Base-by-base conservation (phyloP, 2,113 vertebrate species). In the Tachuris rubrigastra region DNA sequence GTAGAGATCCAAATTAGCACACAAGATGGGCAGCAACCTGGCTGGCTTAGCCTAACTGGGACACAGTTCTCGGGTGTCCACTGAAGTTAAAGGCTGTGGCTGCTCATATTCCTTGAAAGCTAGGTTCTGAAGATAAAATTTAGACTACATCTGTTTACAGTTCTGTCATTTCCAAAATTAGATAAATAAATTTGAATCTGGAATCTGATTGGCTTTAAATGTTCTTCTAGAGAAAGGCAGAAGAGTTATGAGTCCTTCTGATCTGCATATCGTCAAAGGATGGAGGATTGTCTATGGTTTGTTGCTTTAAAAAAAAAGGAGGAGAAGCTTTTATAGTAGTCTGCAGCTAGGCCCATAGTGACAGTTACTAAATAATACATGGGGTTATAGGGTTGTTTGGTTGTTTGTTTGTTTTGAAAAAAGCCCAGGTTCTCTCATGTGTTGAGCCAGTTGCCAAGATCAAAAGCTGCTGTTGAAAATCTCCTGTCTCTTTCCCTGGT, bases 361-460 rank as follows among this genome's bases (percentile, higher is more conserved):
- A 89, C 53, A 85, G 79, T 91, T 85, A 50, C 65, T 96, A 66
- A 92, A 93, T 93, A 89, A 91, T 85, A n/a, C 30, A 85, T 88
- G 22, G 22, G 21, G 6, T 20, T 18, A 49, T 50, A 49, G 62
- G 67, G 37, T 14, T 82, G 79, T 89, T 60, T n/a, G 24, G 44
- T 59, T 66, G 3, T 25, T 74, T 4, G 22, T 10, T 27, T n/a
- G 66, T 53, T 79, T 53, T 14, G 8, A 12, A 72, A 84, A 81
- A 74, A 85, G 21, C 41, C 53, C 39, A 17, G 50, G 33, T 60
- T 39, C 60, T 73, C 84, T 97, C 60, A 72, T 90, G 23, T 92
- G 66, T 71, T 93, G 80, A 55, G 53, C 52, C 44, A 58, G 47
- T 82, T 93, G 67, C 75, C 47, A 59, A 58, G 93, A 95, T 94